Percentiles rank a stretch among this genome's conserved stretches.
phyloP scores from a whole-genome alignment of 2,888 invertebrate genomes.

The Piscicola geometra region DNA sequence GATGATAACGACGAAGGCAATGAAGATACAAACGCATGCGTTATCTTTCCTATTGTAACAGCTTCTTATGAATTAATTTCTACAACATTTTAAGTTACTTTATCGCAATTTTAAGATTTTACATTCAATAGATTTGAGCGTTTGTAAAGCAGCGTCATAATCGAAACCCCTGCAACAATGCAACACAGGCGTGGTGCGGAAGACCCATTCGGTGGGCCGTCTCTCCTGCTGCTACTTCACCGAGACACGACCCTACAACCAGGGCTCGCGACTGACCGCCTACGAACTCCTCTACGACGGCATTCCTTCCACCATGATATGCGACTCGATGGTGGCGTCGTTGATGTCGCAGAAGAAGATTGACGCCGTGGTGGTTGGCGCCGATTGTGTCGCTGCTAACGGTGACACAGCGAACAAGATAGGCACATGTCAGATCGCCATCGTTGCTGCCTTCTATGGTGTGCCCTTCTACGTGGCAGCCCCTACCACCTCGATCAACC shows the following conservation, averaged over 20 bases:
- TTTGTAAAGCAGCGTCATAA: too few relatives aligned
- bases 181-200: constrained; percentile 69
- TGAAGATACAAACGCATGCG: too few relatives aligned
- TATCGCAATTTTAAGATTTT: too few relatives aligned
- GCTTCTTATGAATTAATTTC: too few relatives aligned
- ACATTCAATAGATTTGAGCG: too few relatives aligned
- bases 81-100: neutral
- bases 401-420: constrained; percentile 99
- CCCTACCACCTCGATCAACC: constrained; percentile 82
- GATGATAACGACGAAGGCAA: too few relatives aligned
- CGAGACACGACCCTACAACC: constrained; percentile 96
- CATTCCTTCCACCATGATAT: constrained; percentile 83
- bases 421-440: constrained; percentile 65
- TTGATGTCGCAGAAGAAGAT: constrained; percentile 78
- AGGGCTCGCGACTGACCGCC: constrained; percentile 80
- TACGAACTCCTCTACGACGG: constrained; percentile 77
- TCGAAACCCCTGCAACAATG: neutral
- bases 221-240: constrained; percentile 86
- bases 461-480: constrained; percentile 94
- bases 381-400: constrained; percentile 89
- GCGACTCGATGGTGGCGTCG: constrained; percentile 90
- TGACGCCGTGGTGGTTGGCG: constrained; percentile 90
- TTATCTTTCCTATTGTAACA: too few relatives aligned
- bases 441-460: constrained; percentile 79
- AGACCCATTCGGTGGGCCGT: constrained; percentile 63